Conservation (phyloP, 1,140 invertebrate species). For the Drosophila serrata region DNA sequence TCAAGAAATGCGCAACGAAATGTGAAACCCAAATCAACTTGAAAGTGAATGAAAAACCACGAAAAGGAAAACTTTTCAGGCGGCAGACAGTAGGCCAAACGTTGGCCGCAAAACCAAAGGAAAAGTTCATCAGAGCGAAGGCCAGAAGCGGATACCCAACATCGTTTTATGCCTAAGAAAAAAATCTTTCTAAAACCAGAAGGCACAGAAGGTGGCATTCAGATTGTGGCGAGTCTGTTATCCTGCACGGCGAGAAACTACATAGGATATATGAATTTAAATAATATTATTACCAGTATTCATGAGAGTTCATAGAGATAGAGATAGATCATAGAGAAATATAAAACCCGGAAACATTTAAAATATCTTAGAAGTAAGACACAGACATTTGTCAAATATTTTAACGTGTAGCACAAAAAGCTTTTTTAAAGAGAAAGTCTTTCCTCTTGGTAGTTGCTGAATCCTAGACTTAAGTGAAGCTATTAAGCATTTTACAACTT, state of each 20-base stretch:
- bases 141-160: constrained; percentile 16
- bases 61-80: constrained; percentile 25
- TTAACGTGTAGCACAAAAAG: constrained; percentile 5
- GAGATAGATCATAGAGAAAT: no score
- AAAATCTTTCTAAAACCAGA: constrained; percentile 28
- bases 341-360: background rate
- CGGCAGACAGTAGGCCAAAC: constrained; percentile 17
- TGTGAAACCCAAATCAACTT: constrained; percentile 67
- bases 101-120: constrained; percentile 55
- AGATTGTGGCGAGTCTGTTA: constrained; percentile 15
- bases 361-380: background rate
- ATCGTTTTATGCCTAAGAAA: constrained; percentile 27
- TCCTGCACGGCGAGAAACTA: constrained; percentile 19
- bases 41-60: constrained; percentile 57
- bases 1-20: constrained; percentile 73
- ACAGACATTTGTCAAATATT: background rate
- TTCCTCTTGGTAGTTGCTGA: constrained; percentile 12
- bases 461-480: constrained; percentile 30
- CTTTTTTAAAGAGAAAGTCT: constrained; percentile 4
- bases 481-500: constrained; percentile 46
- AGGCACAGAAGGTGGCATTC: constrained; percentile 32
- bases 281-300: background rate
- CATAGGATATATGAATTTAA: no score
- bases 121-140: constrained; percentile 49
- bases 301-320: no score